Base-by-base conservation (phyloP, 2,888 invertebrate genomes). In the Scaptomyza cyrtandrae region DNA sequence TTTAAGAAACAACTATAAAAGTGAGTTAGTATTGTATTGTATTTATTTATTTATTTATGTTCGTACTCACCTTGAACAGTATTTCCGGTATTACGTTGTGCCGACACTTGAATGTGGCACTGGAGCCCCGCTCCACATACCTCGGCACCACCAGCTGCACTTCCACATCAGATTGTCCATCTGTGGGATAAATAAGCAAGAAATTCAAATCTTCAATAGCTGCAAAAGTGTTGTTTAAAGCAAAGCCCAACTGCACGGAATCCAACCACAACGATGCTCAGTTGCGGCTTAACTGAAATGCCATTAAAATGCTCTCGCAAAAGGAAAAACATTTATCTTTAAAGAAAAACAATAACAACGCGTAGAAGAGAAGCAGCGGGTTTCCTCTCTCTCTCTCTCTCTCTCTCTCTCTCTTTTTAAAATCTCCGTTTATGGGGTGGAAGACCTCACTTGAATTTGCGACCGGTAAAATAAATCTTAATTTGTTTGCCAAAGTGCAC, bases 51-150 rank as follows among this genome's bases (percentile, higher is more conserved):
- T 57, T 60, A 29, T 45, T 44, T 27, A 29, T n/a, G 19, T 14
- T 39, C 60, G 7, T 16, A 58, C 95, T 96, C 82, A 96, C 96
- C 92, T 96, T 96, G 93, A 96, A 95, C 60, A 96, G 94, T 81
- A 95, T 94, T 88, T 95, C 95, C 46, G 94, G 94, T 50, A 94
- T 93, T 65, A 96, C 95, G 92, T 95, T 95, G 93, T 96, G 96
- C 72, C 95, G 94, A 93, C 96, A 97, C 89, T 94, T 94, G 73
- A 96, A 93, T 50, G 94, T 93, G 76, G 95, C 96, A 74, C 95
- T 94, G 63, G 95, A 94, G 59, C 95, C 95, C 80, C 94, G 94
- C 69, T 95, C 94, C 75, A 96, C 96, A 93, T 96, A 96, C 81
- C 95, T 93, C 80, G 95, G 95, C 92, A 95, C 94, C 86, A 94